Conservation (phyloP, 2,113 vertebrate genomes). For the Eira barbara region DNA sequence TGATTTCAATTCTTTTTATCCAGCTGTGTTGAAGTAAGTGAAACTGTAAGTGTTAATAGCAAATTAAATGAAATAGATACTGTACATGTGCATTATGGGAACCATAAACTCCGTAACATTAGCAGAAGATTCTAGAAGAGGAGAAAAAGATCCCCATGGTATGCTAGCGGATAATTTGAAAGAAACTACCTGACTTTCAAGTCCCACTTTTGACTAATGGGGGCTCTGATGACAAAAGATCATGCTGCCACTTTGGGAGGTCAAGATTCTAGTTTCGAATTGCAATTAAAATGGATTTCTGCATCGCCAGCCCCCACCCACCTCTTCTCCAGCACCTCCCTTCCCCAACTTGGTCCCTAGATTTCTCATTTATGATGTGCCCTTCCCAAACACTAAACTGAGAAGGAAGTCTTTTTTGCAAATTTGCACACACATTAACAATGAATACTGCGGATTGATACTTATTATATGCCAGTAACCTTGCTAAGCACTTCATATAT, state of each 20-base stretch:
- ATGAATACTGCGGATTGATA: background rate
- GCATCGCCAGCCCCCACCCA: background rate
- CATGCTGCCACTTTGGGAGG: conserved; percentile 40
- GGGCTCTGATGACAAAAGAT: conserved; percentile 62
- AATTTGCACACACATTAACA: background rate
- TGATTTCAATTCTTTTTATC: conserved; percentile 69
- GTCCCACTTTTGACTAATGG: conserved; percentile 61
- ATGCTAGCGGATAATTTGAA: conserved; percentile 53
- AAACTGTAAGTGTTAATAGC: conserved; percentile 72
- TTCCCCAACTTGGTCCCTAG: background rate
- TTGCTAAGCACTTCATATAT: background rate
- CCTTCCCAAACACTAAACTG: background rate
- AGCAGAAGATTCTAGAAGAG: conserved; percentile 60
- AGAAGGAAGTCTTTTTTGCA: background rate
- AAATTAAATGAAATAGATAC: conserved; percentile 75
- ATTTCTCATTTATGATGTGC: background rate
- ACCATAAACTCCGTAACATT: conserved; percentile 68
- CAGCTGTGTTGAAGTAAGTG: conserved; percentile 71
- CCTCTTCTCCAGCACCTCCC: background rate
- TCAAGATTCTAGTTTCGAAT: conserved; percentile 58
- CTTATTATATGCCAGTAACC: background rate
- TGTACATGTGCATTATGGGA: conserved; percentile 71
- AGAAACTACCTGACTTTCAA: conserved; percentile 54
- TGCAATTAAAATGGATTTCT: conserved; percentile 53
- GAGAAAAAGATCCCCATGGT: conserved; percentile 50